Base-by-base conservation (phyloP, 2,888 invertebrate species). In the Silvanus unidentatus region DNA sequence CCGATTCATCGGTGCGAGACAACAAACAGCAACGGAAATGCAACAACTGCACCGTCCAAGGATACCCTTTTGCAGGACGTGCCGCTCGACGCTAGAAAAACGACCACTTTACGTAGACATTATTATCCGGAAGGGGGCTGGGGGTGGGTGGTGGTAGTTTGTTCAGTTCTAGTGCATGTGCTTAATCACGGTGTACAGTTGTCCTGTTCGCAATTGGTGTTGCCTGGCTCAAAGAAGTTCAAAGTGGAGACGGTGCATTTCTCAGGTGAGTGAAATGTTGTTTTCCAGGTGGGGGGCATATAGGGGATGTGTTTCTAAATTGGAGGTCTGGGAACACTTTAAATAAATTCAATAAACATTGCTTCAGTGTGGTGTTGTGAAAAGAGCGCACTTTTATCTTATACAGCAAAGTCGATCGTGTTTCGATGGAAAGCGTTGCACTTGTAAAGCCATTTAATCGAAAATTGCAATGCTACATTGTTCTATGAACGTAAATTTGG, bases 101-200 rank as follows among this genome's bases (percentile, higher is more conserved):
- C 64, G 68, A 75, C 50, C 64, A 71, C 57, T 70, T 51, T 71
- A 22, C 78, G 81, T 43, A 74, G 84, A 43, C 84, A 89, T 59
- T 88, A 89, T 73, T 89, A 89, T 70, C 89, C 88, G 5, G 90
- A 90, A 73, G 88, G 88, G 2, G 88, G 88, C 10, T 90, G 89
- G 89, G 89, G 89, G 10, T 90, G 87, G 86, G 80, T 88, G 43
- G 78, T 90, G 47, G 80, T 85, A 41, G 77, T 81, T 47, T 86
- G 86, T 57, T 81, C 84, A 16, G 80, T 85, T 41, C 70, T 86
- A 41, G 84, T 86, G 37, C 85, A 89, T 67, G 73, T 86, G 42
- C 72, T 90, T 40, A 81, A 82, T 32, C 82, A 86, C 57, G 89
- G 89, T 9, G 71, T 88, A 45, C 88, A 89, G 64, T 77, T 86